Evolutionary conservation across 2,113 vertebrate genomes (phyloP), one percentile per base, ranked within the genome.

Genomic region (Tringa solitaria): DNA sequence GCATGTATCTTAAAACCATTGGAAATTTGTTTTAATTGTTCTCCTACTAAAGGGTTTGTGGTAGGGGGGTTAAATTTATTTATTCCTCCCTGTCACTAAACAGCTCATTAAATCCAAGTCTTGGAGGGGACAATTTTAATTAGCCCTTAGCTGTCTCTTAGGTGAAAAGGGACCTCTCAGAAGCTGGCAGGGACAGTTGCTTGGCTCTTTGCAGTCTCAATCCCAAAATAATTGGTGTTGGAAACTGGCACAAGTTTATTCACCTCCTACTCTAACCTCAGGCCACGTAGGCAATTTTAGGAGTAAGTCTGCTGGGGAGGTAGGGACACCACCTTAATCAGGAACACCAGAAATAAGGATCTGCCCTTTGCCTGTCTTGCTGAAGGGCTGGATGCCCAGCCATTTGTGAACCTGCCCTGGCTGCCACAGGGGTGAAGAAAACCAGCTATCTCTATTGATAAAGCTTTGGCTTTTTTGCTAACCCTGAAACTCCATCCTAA

Each of bases 111-210:
- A 95, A 86, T 35, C 20, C 32, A 69, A 23, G 37, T 45, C 60
- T 63, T 87, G 22, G 26, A 95, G 41, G 41, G 60, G 60, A 92
- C 45, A 67, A 48, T 89, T 97, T 96, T 93, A 89, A 96, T 97
- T 79, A 95, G 78, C 35, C 87, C 24, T 75, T 68, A 37, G 68
- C 28, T 30, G 10, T 72, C 74, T 85, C 54, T 54, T 54, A 26
- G 73, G 67, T 78, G 57, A 89, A 91, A 92, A 92, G 22, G 19
- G 14, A 64, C 35, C 39, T 27, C 59, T 69, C 69, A 28, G 64
- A 93, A 85, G 45, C 24, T 33, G 70, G 53, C 67, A 80, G 56
- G 27, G 65, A 87, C 5, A 17, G 75, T 37, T 70, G 16, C 13
- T 72, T 68, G 41, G 57, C 64, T 48, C n/a, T 72, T 41, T 26